phyloP scores from a whole-genome alignment of 2,797 vertebrate genomes.

The Australoheros facetus region DNA sequence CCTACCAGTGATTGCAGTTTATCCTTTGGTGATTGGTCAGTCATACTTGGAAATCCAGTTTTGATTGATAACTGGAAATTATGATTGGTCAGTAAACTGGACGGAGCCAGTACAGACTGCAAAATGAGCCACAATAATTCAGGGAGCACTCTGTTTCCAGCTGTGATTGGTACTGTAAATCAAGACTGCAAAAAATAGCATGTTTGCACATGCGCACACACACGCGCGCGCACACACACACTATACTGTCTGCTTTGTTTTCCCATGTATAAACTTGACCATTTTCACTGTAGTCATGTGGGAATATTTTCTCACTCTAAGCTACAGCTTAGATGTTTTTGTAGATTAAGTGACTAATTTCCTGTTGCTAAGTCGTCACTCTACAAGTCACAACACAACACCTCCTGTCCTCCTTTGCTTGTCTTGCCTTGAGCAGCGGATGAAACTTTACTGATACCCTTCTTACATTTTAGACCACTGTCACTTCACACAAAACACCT shows the following conservation, averaged over 20 bases:
- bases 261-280: not conserved
- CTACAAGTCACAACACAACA: constrained; percentile 20
- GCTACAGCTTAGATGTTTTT: constrained; percentile 12
- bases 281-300: constrained; percentile 25
- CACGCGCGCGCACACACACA: not conserved
- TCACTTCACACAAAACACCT: constrained; percentile 1
- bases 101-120: not conserved
- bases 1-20: not conserved
- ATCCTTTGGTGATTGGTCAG: constrained; percentile 41
- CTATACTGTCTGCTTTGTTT: not conserved
- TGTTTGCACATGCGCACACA: not conserved
- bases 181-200: constrained; percentile 14
- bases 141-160: constrained; percentile 33
- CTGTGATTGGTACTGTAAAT: constrained; percentile 40
- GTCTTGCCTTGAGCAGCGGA: not conserved
- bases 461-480: not conserved
- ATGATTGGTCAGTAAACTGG: constrained; percentile 18
- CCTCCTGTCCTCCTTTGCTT: not conserved
- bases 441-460: not conserved
- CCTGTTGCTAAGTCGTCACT: constrained; percentile 17
- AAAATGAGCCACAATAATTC: constrained; percentile 11
- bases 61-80: constrained; percentile 34
- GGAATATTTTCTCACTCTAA: not conserved
- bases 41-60: constrained; percentile 38
- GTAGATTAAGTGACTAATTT: constrained; percentile 27